These are phyloP conservation scores for Muntiacus muntjak DNA, from an alignment of 2,113 vertebrate genomes.

Conservation along the genomic window DNA sequence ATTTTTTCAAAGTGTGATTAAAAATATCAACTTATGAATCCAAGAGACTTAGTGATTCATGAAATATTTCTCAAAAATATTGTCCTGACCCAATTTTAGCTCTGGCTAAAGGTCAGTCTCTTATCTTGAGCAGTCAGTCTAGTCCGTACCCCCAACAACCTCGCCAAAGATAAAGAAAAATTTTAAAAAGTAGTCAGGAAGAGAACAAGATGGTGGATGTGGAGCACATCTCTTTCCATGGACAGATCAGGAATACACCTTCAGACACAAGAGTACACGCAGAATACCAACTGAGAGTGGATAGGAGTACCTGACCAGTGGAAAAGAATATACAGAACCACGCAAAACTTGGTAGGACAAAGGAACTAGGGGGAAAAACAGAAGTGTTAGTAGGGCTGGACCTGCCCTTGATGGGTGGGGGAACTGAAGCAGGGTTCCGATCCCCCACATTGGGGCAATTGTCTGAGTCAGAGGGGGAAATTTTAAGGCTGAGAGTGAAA, in stretches of 20 bases:
- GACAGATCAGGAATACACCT: not conserved
- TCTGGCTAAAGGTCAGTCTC: not conserved
- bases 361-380: not conserved
- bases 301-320: not conserved
- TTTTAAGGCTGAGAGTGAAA: not conserved
- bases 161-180: not conserved
- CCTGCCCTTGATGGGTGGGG: accelerated
- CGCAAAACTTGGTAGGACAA: accelerated
- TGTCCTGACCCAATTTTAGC: not conserved
- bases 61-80: not conserved
- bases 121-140: not conserved
- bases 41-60: not conserved
- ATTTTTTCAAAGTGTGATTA: not conserved
- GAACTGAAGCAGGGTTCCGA: not conserved
- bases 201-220: not conserved
- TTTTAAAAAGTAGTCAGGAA: not conserved
- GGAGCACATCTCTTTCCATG: not conserved
- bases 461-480: not conserved
- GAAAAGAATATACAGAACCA: not conserved
- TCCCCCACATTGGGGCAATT: not conserved
- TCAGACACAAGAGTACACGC: not conserved
- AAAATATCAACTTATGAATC: not conserved
- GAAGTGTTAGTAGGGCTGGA: not conserved
- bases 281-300: not conserved
- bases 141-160: not conserved